These are phyloP conservation scores for Plagodis pulveraria DNA, from an alignment of 2,888 invertebrate species.

Conservation along the genomic window DNA sequence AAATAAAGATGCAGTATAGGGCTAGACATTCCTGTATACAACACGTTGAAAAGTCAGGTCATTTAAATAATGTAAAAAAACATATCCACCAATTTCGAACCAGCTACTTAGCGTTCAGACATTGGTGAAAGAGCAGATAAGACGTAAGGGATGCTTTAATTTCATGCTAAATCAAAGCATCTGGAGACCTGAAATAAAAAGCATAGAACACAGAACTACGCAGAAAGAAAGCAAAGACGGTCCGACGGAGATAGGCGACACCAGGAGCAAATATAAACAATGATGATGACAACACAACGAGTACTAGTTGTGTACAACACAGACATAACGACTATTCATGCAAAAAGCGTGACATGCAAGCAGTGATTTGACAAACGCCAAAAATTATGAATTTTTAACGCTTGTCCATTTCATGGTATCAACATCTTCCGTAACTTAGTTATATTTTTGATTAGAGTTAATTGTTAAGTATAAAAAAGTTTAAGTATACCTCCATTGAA, in stretches of 20 bases:
- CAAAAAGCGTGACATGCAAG: conserved; percentile 65
- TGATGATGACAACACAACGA: conserved; percentile 76
- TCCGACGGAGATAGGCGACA: conserved; percentile 54
- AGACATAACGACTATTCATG: conserved; percentile 48
- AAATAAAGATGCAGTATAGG: conserved; percentile 8
- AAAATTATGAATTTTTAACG: conserved; percentile 53
- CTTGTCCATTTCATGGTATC: conserved; percentile 58
- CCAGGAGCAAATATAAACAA: conserved; percentile 62
- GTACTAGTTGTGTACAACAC: conserved; percentile 62
- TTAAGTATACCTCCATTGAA: conserved; percentile 69
- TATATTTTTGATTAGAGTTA: conserved; percentile 75
- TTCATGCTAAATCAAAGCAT: conserved; percentile 32
- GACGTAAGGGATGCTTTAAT: conserved; percentile 26
- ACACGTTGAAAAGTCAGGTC: conserved; percentile 1
- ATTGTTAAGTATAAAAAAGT: conserved; percentile 70
- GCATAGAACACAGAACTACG: conserved; percentile 54
- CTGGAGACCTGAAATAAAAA: conserved; percentile 36
- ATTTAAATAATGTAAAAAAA: neutral
- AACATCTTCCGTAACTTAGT: conserved; percentile 63
- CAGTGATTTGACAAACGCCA: conserved; percentile 64
- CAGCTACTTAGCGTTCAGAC: conserved; percentile 5
- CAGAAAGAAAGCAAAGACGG: conserved; percentile 68
- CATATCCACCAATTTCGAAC: conserved; percentile 3
- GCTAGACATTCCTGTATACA: conserved; percentile 34
- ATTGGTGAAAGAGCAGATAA: conserved; percentile 25